Evolutionary conservation across 2,888 invertebrate genomes (phyloP), one percentile per base, ranked within the genome.

Genomic region (Augiades crinisus): DNA sequence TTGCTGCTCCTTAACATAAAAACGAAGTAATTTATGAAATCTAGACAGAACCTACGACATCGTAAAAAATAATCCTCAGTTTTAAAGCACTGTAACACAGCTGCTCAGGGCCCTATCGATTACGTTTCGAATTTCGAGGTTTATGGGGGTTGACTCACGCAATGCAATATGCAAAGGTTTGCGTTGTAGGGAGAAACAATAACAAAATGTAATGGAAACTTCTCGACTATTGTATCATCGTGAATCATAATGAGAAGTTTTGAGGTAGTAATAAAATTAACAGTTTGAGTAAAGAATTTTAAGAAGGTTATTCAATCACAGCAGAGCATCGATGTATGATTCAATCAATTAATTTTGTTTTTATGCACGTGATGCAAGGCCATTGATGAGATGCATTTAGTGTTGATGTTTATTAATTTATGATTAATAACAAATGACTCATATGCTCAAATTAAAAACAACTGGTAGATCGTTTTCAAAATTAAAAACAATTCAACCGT

Each of bases 201-300:
- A 5, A 19, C 5, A 19, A 19, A 19, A 5, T 3, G 13, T 40
- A 13, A 31, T 14, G 21, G 14, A 33, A 31, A 47, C 31, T 22
- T 47, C 24, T 21, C 30, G 14, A 47, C 31, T 33, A 31, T 21
- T 47, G 21, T 47, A 21, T 38, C 37, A 47, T 24, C 47, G 19
- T 50, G 41, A 50, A 14, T 50, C 49, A 49, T 24, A 14, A n/a
- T 31, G 10, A 19, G 47, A 41, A 33, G 19, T 24, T 17, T 50
- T 36, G 24, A 34, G 34, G 27, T 34, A 22, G 10, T 33, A 21
- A 40, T 40, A n/a, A n/a, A n/a, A 16, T 33, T 8, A 33, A 34
- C 34, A 41, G 21, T 40, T n/a, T 34, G 21, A 14, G 10, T 10
- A 16, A 33, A 31, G 33, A 24, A 41, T 41, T 40, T 40, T 40